These are phyloP conservation scores for Cossypha caffra DNA, from an alignment of 2,797 vertebrate genomes.

Conservation along the genomic window DNA sequence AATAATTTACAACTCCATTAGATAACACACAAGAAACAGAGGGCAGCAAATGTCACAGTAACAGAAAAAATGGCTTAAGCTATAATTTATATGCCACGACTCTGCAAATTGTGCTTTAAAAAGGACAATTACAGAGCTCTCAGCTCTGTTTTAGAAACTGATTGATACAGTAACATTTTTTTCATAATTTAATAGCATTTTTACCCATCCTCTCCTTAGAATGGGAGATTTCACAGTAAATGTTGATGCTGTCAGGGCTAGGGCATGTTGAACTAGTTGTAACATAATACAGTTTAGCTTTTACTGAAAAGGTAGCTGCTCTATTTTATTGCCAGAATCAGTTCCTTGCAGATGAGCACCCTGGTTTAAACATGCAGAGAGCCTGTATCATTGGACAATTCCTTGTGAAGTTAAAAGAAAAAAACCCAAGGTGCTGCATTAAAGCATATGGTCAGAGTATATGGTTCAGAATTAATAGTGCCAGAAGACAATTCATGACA, in stretches of 20 bases:
- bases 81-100: neutral
- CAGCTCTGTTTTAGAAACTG: neutral
- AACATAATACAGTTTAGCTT: neutral
- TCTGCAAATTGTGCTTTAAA: neutral
- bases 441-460: neutral
- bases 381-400: neutral
- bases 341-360: neutral
- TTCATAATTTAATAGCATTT: neutral
- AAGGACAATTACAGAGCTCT: neutral
- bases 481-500: accelerated
- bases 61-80: neutral
- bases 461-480: neutral
- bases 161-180: neutral
- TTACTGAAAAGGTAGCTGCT: neutral
- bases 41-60: neutral
- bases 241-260: neutral
- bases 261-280: neutral
- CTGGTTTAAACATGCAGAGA: neutral
- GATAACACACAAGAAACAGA: neutral
- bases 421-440: neutral
- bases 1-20: neutral
- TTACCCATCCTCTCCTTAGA: neutral
- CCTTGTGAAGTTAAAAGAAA: neutral
- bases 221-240: neutral
- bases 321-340: neutral